phyloP scores from a whole-genome alignment of 2,113 vertebrate species.

The Amazona vittata region DNA sequence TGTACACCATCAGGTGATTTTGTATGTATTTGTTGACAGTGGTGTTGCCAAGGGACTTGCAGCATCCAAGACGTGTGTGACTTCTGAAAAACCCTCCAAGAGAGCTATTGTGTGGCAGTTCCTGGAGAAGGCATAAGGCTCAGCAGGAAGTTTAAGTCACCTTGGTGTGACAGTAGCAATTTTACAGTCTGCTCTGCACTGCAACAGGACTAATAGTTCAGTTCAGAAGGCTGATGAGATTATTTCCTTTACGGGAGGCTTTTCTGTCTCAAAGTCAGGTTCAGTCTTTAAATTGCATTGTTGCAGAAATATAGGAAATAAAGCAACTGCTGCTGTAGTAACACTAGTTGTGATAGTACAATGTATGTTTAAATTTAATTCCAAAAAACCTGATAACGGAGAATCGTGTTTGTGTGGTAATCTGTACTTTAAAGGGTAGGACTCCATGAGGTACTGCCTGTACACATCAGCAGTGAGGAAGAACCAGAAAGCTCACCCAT shows the following conservation, averaged over 20 bases:
- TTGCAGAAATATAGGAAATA: neutral
- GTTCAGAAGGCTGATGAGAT: neutral
- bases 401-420: neutral
- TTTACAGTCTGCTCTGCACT: neutral
- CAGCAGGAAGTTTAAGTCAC: neutral
- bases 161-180: neutral
- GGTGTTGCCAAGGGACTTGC: neutral
- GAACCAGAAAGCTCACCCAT: neutral
- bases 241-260: neutral
- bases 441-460: rapidly evolving
- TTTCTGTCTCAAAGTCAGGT: neutral
- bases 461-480: neutral
- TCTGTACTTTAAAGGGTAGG: neutral
- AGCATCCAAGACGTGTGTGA: neutral
- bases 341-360: neutral
- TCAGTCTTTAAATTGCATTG: neutral
- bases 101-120: neutral
- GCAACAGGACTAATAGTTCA: neutral
- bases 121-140: neutral
- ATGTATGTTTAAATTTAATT: neutral
- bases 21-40: neutral
- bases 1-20: neutral
- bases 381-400: neutral
- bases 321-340: neutral
- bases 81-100: neutral